Percentiles rank a stretch among this genome's conserved stretches.
Evolutionary conservation across 2,797 vertebrate species (phyloP).

Genomic region (Hirundo rustica): DNA sequence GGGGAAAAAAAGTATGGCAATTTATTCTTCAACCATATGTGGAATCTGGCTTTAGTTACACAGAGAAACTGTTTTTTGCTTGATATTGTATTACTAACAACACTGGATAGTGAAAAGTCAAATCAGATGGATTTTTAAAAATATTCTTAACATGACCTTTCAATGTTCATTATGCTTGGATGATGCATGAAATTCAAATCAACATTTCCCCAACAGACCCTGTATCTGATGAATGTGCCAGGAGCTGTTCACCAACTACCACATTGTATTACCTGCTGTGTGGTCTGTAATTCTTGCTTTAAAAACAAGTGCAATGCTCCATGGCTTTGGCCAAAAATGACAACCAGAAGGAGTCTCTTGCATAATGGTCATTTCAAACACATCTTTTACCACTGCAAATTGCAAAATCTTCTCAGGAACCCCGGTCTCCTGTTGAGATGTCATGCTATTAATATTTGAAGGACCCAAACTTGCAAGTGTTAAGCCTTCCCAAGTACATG

Average conservation of each 20-base stretch:
- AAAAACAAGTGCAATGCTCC: not conserved
- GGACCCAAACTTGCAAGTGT: not conserved
- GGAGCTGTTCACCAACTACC: not conserved
- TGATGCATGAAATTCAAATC: constrained; percentile 31
- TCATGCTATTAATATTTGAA: not conserved
- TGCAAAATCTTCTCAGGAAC: not conserved
- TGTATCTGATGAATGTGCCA: not conserved
- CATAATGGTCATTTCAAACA: not conserved
- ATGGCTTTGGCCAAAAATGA: not conserved
- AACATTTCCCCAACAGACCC: not conserved
- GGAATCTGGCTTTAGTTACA: not conserved
- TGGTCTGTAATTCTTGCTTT: not conserved
- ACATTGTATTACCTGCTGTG: not conserved
- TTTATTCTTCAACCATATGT: not conserved
- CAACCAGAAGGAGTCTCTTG: not conserved
- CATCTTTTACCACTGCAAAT: not conserved
- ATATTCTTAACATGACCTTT: constrained; percentile 22
- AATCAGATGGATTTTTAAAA: not conserved
- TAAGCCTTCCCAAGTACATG: not conserved
- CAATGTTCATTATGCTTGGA: not conserved
- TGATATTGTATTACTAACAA: not conserved
- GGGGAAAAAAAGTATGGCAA: not conserved
- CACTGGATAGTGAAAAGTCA: not conserved
- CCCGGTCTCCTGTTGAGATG: not conserved
- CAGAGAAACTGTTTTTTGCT: not conserved